These are phyloP conservation scores for Aspidoscelis tigris DNA, from an alignment of 2,113 vertebrate species.

Conservation along the genomic window DNA sequence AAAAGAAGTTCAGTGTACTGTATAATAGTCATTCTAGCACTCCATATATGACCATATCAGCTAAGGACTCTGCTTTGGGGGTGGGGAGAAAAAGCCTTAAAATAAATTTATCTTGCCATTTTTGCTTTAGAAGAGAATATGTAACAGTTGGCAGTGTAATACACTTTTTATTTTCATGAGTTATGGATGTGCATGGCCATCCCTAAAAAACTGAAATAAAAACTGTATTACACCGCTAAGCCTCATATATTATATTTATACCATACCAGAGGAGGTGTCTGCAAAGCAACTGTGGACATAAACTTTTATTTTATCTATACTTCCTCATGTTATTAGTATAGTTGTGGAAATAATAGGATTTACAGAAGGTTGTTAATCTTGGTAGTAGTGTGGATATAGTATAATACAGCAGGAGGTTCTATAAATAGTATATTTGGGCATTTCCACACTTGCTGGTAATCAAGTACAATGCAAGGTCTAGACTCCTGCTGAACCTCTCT, in stretches of 20 bases:
- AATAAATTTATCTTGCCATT: constrained; percentile 74
- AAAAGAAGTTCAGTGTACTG: constrained; percentile 31
- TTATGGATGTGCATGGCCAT: constrained; percentile 76
- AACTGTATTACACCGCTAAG: constrained; percentile 74
- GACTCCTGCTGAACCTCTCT: too few relatives aligned
- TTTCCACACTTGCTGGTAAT: too few relatives aligned
- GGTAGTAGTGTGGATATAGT: constrained; percentile 62
- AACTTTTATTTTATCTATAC: constrained; percentile 78
- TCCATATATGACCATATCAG: constrained; percentile 58
- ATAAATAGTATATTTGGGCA: constrained; percentile 60
- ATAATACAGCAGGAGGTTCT: constrained; percentile 3
- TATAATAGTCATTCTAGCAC: constrained; percentile 51
- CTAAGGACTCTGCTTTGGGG: constrained; percentile 57
- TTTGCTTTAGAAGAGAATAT: constrained; percentile 76
- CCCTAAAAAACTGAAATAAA: constrained; percentile 78
- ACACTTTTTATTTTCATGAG: constrained; percentile 78
- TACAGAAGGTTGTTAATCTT: constrained; percentile 72
- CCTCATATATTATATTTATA: constrained; percentile 78
- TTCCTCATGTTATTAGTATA: constrained; percentile 76
- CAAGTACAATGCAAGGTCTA: too few relatives aligned
- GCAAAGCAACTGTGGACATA: constrained; percentile 76
- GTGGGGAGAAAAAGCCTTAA: constrained; percentile 59
- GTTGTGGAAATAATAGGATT: constrained; percentile 78
- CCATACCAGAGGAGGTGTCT: constrained; percentile 76
- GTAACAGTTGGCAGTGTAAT: constrained; percentile 77